Percentiles rank a stretch among this genome's conserved stretches.
These are phyloP conservation scores for Coenonympha arcania DNA, from an alignment of 2,888 invertebrate species.

Conservation along the genomic window DNA sequence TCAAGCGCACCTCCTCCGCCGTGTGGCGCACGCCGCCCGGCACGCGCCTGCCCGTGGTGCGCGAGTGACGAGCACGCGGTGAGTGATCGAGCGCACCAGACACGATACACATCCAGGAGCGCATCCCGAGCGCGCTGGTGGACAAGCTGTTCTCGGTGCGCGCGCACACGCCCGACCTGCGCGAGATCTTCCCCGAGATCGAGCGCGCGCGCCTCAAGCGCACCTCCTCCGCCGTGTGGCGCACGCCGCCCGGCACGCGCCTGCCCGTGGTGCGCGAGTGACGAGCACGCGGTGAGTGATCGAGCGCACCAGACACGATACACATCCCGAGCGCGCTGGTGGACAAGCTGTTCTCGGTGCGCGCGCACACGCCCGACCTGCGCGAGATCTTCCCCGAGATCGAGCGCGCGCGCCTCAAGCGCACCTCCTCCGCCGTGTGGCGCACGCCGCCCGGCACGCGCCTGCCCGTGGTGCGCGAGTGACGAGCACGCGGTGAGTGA, in stretches of 20 bases:
- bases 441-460: slow-evolving; percentile 77
- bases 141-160: slow-evolving; percentile 77
- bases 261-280: slow-evolving; percentile 70
- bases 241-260: slow-evolving; percentile 76
- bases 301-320: slow-evolving; percentile 64
- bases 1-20: slow-evolving; percentile 82
- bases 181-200: slow-evolving; percentile 79
- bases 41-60: slow-evolving; percentile 68
- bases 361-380: slow-evolving; percentile 78
- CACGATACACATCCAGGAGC: slow-evolving; percentile 68
- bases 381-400: slow-evolving; percentile 79
- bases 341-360: slow-evolving; percentile 76
- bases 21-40: slow-evolving; percentile 82
- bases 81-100: slow-evolving; percentile 45
- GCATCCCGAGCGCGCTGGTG: slow-evolving; percentile 52
- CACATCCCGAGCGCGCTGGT: slow-evolving; percentile 53
- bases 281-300: background rate
- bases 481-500: background rate
- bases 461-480: slow-evolving; percentile 70
- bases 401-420: slow-evolving; percentile 76
- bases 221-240: slow-evolving; percentile 84
- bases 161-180: slow-evolving; percentile 77
- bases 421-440: slow-evolving; percentile 85
- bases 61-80: slow-evolving; percentile 32
- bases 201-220: slow-evolving; percentile 78